Evolutionary conservation across 2,797 vertebrate genomes (phyloP), one percentile per base, ranked within the genome.

Genomic region (Semaprochilodus insignis): DNA sequence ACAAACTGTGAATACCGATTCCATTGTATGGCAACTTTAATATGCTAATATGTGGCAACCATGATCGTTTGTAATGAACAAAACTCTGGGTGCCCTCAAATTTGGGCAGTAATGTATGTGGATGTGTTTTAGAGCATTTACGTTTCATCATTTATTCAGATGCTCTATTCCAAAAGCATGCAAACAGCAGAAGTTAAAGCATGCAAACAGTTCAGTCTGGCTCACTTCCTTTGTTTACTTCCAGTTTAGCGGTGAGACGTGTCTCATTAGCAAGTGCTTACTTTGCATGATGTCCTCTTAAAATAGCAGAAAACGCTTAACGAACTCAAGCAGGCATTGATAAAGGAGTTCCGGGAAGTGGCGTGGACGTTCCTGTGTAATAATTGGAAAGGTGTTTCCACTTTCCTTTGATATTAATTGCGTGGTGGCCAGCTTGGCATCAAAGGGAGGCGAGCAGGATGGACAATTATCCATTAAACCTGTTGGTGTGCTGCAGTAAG

Each of bases 341-440:
- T 76, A 75, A 81, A 69, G 23, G 15, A 82, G 57, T 79, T 82
- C 27, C 40, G 67, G 73, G 55, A 78, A 77, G 70, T 77, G 72
- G 36, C n/a, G 36, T 55, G 51, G 63, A 48, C 63, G 8, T 81
- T 81, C 65, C 36, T 67, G 36, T 77, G 65, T 40, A 73, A 81
- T 88, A 83, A 88, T 76, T 74, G 23, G 40, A 73, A 60, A 88
- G 85, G 82, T 87, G 80, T 81, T 83, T 73, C 74, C 77, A 80
- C 73, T 85, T 44, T 55, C 66, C 80, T 83, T 86, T 88, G 84
- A 85, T 88, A 83, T 85, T 81, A 87, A 86, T 85, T 81, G 77
- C 15, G 19, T 63, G 27, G 3, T 60, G 31, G 62, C 55, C 71
- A 79, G 85, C 69, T 67, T 44, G 66, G 69, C 62, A 81, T 78